These are phyloP conservation scores for Chorisops tibialis DNA, from an alignment of 2,888 invertebrate genomes.

Conservation along the genomic window DNA sequence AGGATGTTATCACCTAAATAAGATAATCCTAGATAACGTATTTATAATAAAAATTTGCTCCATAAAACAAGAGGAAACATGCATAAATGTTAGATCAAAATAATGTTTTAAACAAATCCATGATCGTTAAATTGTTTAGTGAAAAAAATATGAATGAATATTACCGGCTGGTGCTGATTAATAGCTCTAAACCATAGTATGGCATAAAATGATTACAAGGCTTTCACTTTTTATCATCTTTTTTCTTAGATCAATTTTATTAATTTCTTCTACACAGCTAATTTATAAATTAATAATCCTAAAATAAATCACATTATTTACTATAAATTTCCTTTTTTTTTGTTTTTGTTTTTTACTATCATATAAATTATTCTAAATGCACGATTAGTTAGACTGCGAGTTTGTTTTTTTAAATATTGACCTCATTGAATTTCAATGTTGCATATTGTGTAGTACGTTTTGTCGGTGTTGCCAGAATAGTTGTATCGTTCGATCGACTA, in stretches of 20 bases:
- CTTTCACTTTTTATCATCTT: neutral
- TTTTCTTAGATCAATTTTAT: neutral
- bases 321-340: constrained; percentile 6
- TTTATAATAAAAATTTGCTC: too few species aligned
- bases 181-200: too few species aligned
- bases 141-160: too few species aligned
- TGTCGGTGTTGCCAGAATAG: constrained; percentile 31
- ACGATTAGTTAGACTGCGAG: neutral
- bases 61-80: too few species aligned
- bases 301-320: constrained; percentile 14
- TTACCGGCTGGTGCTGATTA: too few species aligned
- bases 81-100: too few species aligned
- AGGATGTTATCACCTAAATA: too few species aligned
- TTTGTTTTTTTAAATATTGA: constrained; percentile 42
- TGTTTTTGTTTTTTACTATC: neutral
- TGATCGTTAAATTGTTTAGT: too few species aligned
- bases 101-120: too few species aligned
- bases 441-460: constrained; percentile 60
- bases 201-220: constrained; percentile 3
- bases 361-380: neutral
- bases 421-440: constrained; percentile 64
- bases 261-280: neutral
- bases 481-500: constrained; percentile 12
- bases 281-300: constrained; percentile 1
- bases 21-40: too few species aligned